Base-by-base conservation (phyloP, 2,888 invertebrate genomes). In the Xestobium rufovillosum region DNA sequence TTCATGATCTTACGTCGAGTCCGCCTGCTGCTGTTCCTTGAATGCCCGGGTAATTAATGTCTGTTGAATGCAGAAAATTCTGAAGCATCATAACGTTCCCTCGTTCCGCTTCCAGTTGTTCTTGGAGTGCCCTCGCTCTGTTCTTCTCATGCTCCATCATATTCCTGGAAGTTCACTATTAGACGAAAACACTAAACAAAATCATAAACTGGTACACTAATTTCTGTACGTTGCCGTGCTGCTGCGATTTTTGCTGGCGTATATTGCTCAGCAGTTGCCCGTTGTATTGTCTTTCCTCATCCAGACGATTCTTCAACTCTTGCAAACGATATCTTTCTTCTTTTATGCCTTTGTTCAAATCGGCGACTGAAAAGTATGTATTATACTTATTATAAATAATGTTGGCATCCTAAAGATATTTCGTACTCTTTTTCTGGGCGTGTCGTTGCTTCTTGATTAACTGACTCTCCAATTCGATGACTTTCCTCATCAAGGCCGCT, bases 371-470 rank as follows among this genome's bases (percentile, higher is more conserved):
- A n/a, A n/a, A n/a, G n/a, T n/a, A n/a, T n/a, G n/a, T n/a, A n/a
- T n/a, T n/a, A n/a, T n/a, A n/a, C n/a, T n/a, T n/a, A n/a, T n/a
- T n/a, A n/a, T n/a, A n/a, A n/a, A n/a, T n/a, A n/a, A n/a, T n/a
- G n/a, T n/a, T n/a, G n/a, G n/a, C n/a, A n/a, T n/a, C n/a, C n/a
- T n/a, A n/a, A n/a, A n/a, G n/a, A n/a, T n/a, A n/a, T n/a, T n/a
- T n/a, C 61, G 53, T 54, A 73, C 73, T 67, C 51, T 71, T 69
- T 43, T 69, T 61, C 45, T 71, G 69, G 0, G 72, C 60, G 45
- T 65, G 60, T 13, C 65, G 61, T 44, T 73, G 72, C 49, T 70
- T 73, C 31, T 55, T 66, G 29, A 67, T 49, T 25, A 73, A 44
- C 44, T 72, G 72, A 3, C 53, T 63, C 56, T 73, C 71, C 34